Percentiles rank a stretch among this genome's conserved stretches.
These are phyloP conservation scores for Otus scops DNA, from an alignment of 2,797 vertebrate genomes.

Conservation along the genomic window DNA sequence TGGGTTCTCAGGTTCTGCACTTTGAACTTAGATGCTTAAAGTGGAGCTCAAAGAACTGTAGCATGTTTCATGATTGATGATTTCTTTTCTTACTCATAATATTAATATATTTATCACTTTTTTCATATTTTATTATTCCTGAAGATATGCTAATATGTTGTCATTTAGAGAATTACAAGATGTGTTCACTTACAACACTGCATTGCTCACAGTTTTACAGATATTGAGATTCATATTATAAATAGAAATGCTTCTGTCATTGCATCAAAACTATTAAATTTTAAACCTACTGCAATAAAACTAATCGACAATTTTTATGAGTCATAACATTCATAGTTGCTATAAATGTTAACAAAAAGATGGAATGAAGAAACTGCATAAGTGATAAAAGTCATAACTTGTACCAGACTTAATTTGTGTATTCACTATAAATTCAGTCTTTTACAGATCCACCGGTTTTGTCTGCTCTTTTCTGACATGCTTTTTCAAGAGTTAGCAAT, in stretches of 20 bases:
- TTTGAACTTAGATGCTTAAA: not conserved
- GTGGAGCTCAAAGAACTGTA: not conserved
- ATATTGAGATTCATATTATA: not conserved
- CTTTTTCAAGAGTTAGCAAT: not conserved
- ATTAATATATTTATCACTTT: not conserved
- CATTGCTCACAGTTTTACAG: not conserved
- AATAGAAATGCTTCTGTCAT: not conserved
- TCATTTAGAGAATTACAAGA: not conserved
- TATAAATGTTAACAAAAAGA: slow-evolving; percentile 14
- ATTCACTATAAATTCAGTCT: not conserved
- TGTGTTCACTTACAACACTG: not conserved
- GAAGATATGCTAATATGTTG: not conserved
- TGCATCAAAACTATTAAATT: not conserved
- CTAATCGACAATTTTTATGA: not conserved
- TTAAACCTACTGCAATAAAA: not conserved
- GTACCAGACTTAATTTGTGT: not conserved
- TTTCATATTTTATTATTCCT: not conserved
- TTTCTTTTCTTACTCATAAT: not conserved
- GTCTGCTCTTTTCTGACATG: not conserved
- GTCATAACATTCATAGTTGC: not conserved
- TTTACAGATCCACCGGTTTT: not conserved
- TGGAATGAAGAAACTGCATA: not conserved
- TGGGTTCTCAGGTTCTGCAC: not conserved
- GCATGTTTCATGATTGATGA: not conserved
- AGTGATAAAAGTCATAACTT: not conserved